Conservation (phyloP, 2,888 invertebrate species). For the Diloba caeruleocephala region DNA sequence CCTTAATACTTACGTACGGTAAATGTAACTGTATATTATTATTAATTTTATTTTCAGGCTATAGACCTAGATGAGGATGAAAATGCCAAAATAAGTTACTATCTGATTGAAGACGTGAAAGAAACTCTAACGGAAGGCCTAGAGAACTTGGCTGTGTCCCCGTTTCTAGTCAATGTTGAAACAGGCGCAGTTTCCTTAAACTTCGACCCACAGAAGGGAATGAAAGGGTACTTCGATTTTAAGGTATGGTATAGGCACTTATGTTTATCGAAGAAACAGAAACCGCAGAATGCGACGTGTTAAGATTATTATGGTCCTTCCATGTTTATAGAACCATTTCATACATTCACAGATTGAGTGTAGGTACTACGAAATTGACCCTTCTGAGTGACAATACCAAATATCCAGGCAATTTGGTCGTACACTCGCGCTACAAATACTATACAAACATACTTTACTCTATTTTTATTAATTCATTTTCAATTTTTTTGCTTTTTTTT, state of each 20-base stretch:
- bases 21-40: background rate
- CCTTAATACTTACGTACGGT: background rate
- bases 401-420: no score
- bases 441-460: no score
- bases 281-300: no score
- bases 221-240: conserved; percentile 99
- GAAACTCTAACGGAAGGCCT: conserved; percentile 96
- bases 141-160: conserved; percentile 93
- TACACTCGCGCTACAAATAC: no score
- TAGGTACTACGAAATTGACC: no score
- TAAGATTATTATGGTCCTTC: no score
- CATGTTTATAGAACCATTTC: no score
- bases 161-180: conserved; percentile 94
- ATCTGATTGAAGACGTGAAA: conserved; percentile 93
- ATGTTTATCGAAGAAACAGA: no score
- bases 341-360: no score
- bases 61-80: conserved; percentile 92
- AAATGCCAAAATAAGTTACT: conserved; percentile 94
- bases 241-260: conserved; percentile 88
- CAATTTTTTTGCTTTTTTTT: no score
- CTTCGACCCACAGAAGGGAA: conserved; percentile 98
- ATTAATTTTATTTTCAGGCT: conserved; percentile 84
- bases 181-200: conserved; percentile 96
- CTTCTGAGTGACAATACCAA: no score
- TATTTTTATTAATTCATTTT: no score